Percentiles rank a stretch among this genome's conserved stretches.
These are phyloP conservation scores for Myiozetetes cayanensis DNA, from an alignment of 2,113 vertebrate genomes.

Conservation along the genomic window DNA sequence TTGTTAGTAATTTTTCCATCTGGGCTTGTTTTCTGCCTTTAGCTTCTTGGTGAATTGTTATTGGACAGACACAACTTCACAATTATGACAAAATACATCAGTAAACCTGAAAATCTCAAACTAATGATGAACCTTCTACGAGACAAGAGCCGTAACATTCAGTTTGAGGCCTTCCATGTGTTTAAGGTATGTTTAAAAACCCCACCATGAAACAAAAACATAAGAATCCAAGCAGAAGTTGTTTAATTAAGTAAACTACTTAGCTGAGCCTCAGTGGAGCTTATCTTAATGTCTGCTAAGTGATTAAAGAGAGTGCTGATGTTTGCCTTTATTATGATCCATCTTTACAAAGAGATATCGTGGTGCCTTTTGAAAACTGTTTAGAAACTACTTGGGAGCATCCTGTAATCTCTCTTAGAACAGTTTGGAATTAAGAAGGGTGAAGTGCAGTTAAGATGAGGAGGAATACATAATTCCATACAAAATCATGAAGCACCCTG, in stretches of 20 bases:
- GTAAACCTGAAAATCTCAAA: conserved; percentile 88
- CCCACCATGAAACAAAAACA: background rate
- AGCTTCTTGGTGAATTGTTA: conserved; percentile 85
- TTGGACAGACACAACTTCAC: conserved; percentile 87
- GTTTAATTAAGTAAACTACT: background rate
- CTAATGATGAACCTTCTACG: conserved; percentile 88
- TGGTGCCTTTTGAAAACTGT: background rate
- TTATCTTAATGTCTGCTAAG: background rate
- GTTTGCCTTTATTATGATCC: background rate
- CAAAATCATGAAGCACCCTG: background rate
- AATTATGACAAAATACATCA: conserved; percentile 89
- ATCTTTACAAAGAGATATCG: background rate
- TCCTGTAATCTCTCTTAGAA: background rate
- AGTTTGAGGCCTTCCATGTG: conserved; percentile 88
- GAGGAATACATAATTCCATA: background rate
- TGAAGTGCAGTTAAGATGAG: background rate
- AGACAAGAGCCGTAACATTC: conserved; percentile 88
- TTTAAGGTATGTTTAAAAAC: conserved; percentile 76
- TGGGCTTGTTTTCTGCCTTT: background rate
- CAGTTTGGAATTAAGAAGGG: background rate
- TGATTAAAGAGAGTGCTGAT: background rate
- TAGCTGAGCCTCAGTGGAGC: background rate
- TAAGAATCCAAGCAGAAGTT: background rate
- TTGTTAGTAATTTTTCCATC: background rate
- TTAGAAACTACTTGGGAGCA: background rate